Percentiles rank a stretch among this genome's conserved stretches.
Evolutionary conservation across 2,797 vertebrate genomes (phyloP).

Genomic region (Xenops minutus): DNA sequence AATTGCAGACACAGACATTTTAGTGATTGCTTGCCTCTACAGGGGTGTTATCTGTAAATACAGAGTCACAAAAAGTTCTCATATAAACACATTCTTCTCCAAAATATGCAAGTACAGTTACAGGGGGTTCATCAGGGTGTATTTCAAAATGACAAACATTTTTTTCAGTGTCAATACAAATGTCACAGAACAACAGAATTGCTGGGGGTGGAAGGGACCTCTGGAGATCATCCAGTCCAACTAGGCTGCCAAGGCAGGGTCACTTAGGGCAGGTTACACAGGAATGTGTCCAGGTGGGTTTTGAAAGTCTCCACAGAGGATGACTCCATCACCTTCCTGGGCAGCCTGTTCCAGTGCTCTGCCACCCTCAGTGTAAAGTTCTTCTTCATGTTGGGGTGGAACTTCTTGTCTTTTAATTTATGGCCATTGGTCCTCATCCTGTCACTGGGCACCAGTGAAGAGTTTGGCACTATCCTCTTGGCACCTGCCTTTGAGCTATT

Average conservation of each 20-base stretch:
- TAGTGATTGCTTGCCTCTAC: neutral
- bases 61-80: neutral
- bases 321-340: neutral
- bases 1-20: neutral
- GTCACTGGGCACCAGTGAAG: neutral
- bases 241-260: neutral
- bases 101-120: neutral
- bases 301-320: neutral
- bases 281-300: neutral
- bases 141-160: neutral
- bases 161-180: neutral
- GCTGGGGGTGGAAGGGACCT: neutral
- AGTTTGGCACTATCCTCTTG: neutral
- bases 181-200: neutral
- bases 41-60: neutral
- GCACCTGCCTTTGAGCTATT: neutral
- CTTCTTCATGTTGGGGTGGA: neutral
- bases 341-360: neutral
- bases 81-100: neutral
- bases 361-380: neutral
- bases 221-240: neutral
- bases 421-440: neutral
- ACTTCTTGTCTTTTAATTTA: neutral
- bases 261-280: neutral
- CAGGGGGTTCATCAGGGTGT: neutral